Percentiles rank a stretch among this genome's conserved stretches.
These are phyloP conservation scores for Aphelinus certus DNA, from an alignment of 1,140 invertebrate species.

Conservation along the genomic window DNA sequence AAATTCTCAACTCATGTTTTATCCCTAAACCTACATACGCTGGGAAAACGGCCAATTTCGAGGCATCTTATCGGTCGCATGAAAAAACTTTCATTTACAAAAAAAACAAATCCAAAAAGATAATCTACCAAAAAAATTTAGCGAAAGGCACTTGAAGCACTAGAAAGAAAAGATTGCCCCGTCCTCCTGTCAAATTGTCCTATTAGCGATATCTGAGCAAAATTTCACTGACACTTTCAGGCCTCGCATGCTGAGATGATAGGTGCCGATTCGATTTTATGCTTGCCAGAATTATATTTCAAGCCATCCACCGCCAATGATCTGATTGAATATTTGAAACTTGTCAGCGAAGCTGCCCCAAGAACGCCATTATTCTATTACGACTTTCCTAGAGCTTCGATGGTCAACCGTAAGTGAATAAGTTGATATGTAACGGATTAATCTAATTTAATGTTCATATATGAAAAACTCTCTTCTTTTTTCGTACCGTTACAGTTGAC, in stretches of 20 bases:
- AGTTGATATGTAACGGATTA: not conserved
- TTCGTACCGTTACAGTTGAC: conserved; percentile 69
- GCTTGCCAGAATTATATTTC: conserved; percentile 81
- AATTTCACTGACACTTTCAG: conserved; percentile 59
- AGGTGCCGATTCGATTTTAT: conserved; percentile 77
- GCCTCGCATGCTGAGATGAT: conserved; percentile 77
- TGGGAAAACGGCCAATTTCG: no score
- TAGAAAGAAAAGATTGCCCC: no score
- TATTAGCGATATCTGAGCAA: not conserved
- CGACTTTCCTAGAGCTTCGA: conserved; percentile 78
- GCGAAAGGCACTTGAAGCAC: no score
- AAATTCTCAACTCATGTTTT: no score
- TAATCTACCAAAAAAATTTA: no score
- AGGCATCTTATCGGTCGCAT: no score
- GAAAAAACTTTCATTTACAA: no score
- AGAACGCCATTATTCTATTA: conserved; percentile 85
- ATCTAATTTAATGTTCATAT: no score
- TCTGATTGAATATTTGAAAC: conserved; percentile 75
- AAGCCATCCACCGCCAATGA: conserved; percentile 74
- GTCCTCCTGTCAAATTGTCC: no score
- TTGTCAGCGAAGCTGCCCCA: conserved; percentile 78
- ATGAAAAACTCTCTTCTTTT: not conserved
- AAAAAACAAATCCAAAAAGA: no score
- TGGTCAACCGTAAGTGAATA: conserved; percentile 72
- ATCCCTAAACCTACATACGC: no score